These are phyloP conservation scores for Podilymbus podiceps DNA, from an alignment of 2,113 vertebrate genomes.

Conservation along the genomic window DNA sequence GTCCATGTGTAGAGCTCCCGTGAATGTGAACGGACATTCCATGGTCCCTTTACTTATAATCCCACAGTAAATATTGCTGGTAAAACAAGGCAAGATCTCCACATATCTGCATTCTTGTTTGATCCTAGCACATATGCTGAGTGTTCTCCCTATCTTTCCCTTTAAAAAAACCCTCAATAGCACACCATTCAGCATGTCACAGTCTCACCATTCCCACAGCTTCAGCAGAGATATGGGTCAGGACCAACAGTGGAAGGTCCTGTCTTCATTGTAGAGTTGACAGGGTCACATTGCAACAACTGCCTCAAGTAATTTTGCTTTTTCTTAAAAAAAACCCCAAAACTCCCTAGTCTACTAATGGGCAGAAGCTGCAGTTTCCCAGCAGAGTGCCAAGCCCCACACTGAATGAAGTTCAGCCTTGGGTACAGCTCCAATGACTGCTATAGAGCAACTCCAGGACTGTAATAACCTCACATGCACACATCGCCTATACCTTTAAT, in stretches of 20 bases:
- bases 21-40: neutral
- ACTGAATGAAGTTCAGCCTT: neutral
- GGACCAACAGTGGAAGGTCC: neutral
- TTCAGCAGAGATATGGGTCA: slow-evolving; percentile 12
- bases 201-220: slow-evolving; percentile 24
- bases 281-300: neutral
- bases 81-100: slow-evolving; percentile 22
- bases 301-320: neutral
- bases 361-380: slow-evolving; percentile 19
- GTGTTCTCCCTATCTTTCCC: neutral
- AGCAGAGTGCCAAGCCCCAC: neutral
- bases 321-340: neutral
- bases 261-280: neutral
- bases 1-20: slow-evolving; percentile 9
- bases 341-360: neutral
- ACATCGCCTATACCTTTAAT: neutral
- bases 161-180: slow-evolving; percentile 3
- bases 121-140: neutral
- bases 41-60: neutral
- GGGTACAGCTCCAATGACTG: neutral
- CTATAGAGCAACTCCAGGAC: neutral
- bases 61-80: neutral
- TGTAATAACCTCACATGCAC: neutral
- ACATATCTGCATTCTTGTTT: neutral
- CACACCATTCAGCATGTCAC: slow-evolving; percentile 38